Percentiles rank a stretch among this genome's conserved stretches.
These are phyloP conservation scores for Megastigmus dorsalis DNA, from an alignment of 2,888 invertebrate species.

Conservation along the genomic window DNA sequence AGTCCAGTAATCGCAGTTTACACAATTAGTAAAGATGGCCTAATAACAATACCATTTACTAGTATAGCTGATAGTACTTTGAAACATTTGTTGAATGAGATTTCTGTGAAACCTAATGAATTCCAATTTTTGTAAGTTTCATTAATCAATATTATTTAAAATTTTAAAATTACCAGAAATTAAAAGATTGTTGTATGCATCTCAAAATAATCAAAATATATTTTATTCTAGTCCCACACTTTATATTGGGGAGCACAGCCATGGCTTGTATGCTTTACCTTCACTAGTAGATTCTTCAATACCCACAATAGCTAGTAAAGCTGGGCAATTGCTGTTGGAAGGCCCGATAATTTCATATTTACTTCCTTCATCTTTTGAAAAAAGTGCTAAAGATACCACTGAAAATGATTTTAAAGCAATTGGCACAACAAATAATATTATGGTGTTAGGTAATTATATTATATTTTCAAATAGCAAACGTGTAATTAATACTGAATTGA, in stretches of 20 bases:
- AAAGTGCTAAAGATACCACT: neutral
- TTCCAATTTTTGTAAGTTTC: conserved; percentile 76
- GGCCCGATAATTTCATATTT: conserved; percentile 77
- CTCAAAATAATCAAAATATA: too few species aligned
- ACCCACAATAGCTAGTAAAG: conserved; percentile 85
- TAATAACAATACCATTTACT: conserved; percentile 90
- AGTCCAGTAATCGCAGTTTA: conserved; percentile 95
- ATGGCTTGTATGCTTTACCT: conserved; percentile 93
- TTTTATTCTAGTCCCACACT: conserved; percentile 83
- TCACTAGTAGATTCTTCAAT: conserved; percentile 94
- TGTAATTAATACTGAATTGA: neutral
- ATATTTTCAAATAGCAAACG: neutral
- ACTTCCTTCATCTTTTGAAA: conserved; percentile 20
- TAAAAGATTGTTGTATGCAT: too few species aligned
- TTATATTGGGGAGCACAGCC: conserved; percentile 91
- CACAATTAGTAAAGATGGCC: conserved; percentile 83
- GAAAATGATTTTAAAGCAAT: conserved; percentile 63
- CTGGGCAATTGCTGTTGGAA: conserved; percentile 83
- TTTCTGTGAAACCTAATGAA: conserved; percentile 73
- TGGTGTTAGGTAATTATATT: conserved; percentile 63
- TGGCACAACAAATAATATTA: conserved; percentile 58
- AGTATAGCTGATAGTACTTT: conserved; percentile 92
- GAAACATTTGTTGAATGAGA: conserved; percentile 76
- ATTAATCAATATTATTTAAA: conserved; percentile 8
- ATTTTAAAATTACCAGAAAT: too few species aligned